These are phyloP conservation scores for Macrotrachela quadricornifera DNA, from an alignment of 1,140 invertebrate genomes.

Conservation along the genomic window DNA sequence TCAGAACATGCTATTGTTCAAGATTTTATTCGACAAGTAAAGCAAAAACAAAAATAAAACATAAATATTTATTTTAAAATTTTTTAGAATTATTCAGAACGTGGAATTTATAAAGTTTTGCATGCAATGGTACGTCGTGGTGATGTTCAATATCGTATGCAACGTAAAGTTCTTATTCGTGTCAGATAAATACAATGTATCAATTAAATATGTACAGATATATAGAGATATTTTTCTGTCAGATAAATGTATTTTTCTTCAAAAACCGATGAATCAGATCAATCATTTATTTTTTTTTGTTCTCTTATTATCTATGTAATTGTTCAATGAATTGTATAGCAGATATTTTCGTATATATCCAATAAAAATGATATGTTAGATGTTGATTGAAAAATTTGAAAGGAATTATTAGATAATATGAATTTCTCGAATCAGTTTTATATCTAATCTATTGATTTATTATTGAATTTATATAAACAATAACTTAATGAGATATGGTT, in stretches of 20 bases:
- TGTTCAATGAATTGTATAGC: too few relatives aligned
- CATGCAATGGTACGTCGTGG: slow-evolving; percentile 72
- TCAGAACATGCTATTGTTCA: slow-evolving; percentile 77
- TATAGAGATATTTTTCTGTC: not conserved
- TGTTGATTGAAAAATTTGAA: too few relatives aligned
- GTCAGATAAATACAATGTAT: slow-evolving; percentile 40
- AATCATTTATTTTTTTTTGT: too few relatives aligned
- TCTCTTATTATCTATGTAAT: too few relatives aligned
- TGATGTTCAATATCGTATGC: slow-evolving; percentile 78
- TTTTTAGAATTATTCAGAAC: slow-evolving; percentile 61
- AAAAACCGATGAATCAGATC: too few relatives aligned
- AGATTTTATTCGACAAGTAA: slow-evolving; percentile 62
- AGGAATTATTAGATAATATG: too few relatives aligned
- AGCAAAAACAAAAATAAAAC: not conserved
- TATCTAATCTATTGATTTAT: too few relatives aligned
- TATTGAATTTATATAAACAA: too few relatives aligned
- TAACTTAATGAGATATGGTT: too few relatives aligned
- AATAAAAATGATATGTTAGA: too few relatives aligned
- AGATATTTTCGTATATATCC: too few relatives aligned
- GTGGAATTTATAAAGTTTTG: slow-evolving; percentile 65
- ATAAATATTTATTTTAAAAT: not conserved
- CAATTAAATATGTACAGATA: not conserved
- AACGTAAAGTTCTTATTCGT: slow-evolving; percentile 86
- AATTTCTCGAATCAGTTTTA: too few relatives aligned
- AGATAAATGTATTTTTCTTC: not conserved